Conservation (phyloP, 2,888 invertebrate genomes). For the Geophilus truncorum region DNA sequence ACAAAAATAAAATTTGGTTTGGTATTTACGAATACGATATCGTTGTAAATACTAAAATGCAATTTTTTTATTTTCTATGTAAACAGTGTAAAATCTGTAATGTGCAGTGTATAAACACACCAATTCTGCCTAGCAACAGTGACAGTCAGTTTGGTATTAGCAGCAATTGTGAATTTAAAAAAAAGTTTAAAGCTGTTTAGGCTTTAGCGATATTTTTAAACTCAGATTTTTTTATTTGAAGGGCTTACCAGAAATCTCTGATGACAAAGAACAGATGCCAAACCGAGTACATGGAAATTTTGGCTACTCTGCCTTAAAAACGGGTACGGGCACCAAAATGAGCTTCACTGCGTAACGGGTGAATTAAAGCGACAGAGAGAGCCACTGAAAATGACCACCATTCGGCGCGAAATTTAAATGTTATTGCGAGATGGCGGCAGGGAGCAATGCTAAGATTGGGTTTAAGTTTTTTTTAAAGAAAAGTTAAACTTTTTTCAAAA, state of each 20-base stretch:
- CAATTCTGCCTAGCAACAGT: neutral
- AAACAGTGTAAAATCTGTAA: neutral
- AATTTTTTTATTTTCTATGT: neutral
- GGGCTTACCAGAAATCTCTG: constrained; percentile 25
- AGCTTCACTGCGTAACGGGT: neutral
- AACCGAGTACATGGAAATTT: constrained; percentile 23
- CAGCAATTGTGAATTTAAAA: neutral
- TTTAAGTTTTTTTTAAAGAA: neutral
- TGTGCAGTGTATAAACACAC: neutral
- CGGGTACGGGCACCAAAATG: neutral
- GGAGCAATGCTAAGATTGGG: no score
- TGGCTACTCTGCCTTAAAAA: constrained; percentile 17
- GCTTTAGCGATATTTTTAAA: neutral
- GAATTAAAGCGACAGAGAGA: neutral
- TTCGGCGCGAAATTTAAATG: neutral
- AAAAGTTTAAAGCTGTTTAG: neutral
- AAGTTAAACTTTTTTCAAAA: neutral
- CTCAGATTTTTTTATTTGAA: neutral
- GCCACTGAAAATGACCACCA: neutral
- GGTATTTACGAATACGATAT: no score
- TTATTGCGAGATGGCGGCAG: no score
- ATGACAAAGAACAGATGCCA: constrained; percentile 17
- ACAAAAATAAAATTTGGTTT: no score
- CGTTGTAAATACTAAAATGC: neutral
- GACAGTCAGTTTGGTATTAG: neutral